Evolutionary conservation across 2,797 vertebrate genomes (phyloP).

Genomic region (Phylloscopus collybita): DNA sequence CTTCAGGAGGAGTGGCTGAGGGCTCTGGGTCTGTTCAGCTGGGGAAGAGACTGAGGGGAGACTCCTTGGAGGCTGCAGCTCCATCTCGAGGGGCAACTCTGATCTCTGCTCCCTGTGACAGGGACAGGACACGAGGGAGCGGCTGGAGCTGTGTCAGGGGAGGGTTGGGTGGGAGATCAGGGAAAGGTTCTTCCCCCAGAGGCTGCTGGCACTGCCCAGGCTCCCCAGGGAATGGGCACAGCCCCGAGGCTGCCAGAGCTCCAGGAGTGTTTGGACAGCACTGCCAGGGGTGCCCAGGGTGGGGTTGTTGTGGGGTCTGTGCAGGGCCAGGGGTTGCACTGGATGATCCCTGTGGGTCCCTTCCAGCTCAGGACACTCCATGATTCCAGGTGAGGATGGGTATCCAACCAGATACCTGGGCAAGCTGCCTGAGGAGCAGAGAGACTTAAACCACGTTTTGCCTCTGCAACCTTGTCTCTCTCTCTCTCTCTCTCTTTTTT

Average conservation of each 20-base stretch:
- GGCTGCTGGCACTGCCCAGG: neutral
- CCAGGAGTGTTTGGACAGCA: accelerated
- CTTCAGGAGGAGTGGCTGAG: neutral
- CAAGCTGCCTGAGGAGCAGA: neutral
- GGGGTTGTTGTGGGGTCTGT: neutral
- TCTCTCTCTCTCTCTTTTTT: neutral
- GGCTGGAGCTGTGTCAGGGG: neutral
- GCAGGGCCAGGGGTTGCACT: neutral
- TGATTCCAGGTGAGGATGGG: neutral
- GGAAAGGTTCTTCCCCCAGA: neutral
- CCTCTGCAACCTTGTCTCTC: neutral
- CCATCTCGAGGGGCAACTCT: neutral
- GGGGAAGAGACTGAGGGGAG: neutral
- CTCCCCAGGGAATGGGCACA: neutral
- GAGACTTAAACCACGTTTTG: neutral
- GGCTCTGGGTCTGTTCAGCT: neutral
- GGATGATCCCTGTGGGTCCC: neutral
- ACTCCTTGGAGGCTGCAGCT: neutral
- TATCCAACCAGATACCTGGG: neutral
- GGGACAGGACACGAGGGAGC: neutral
- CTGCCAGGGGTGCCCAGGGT: neutral
- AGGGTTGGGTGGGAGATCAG: neutral
- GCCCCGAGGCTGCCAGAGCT: neutral
- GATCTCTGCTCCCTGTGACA: neutral
- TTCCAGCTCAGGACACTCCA: neutral